These are phyloP conservation scores for Trematocara zebra DNA, from an alignment of 2,113 vertebrate species.

Conservation along the genomic window DNA sequence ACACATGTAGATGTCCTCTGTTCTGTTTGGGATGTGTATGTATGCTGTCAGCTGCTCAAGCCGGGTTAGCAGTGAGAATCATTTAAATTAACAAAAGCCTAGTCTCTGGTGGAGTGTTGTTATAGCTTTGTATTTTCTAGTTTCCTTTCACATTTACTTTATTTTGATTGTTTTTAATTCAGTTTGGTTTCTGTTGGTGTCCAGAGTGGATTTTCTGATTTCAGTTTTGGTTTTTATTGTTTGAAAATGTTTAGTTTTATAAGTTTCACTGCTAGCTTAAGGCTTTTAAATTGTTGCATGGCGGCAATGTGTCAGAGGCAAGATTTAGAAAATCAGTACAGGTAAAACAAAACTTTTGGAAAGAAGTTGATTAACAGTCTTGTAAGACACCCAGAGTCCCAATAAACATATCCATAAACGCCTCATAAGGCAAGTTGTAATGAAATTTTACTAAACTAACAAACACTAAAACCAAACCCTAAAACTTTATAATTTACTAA, in stretches of 20 bases:
- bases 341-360: neutral
- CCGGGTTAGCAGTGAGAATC: neutral
- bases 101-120: neutral
- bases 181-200: neutral
- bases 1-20: neutral
- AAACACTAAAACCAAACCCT: neutral
- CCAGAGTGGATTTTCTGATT: neutral
- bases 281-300: neutral
- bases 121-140: neutral
- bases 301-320: neutral
- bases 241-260: neutral
- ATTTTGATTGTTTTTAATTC: neutral
- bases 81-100: neutral
- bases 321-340: neutral
- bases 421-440: neutral
- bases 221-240: neutral
- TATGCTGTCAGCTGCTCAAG: neutral
- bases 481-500: neutral
- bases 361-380: neutral
- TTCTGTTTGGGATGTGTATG: neutral
- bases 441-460: neutral
- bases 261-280: neutral
- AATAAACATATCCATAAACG: neutral
- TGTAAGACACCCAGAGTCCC: neutral
- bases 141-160: neutral